Base-by-base conservation (phyloP, 1,140 invertebrate species). In the Drosophila arizonae region DNA sequence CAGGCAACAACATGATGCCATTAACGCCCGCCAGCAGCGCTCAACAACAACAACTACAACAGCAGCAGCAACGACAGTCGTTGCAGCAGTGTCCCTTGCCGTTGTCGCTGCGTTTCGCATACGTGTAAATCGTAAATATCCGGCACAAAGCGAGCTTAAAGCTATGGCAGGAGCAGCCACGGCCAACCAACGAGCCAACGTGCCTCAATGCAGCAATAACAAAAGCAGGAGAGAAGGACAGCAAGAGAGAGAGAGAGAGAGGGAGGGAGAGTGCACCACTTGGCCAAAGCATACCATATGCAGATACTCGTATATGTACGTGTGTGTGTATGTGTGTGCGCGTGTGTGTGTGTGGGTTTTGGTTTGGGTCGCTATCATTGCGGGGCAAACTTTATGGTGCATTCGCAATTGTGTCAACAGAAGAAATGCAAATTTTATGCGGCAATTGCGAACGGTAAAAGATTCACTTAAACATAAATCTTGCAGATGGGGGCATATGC, bases 61-160 rank as follows among this genome's bases (percentile, higher is more conserved):
- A 6, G 6, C 17, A 36, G 13, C 13, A 0, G 28, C 28, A 30
- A 6, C 28, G 6, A 6, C 28, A 4, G n/a, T 36, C 8, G 69
- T 62, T 17, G 28, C 15, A 24, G 56, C 46, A 52, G 26, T 57
- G 33, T 33, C 64, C 52, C 15, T 76, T 76, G 72, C 61, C 51
- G 70, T 68, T 67, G 64, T 64, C 70, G 64, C 72, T 85, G 81
- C 81, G 81, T 65, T 85, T 81, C 81, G 81, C 81, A 85, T 81
- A 86, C 81, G 81, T 85, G 81, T 85, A 86, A 85, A 85, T 85
- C 81, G 81, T 85, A 85, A 85, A 85, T 85, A 86, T 86, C 81
- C 81, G 81, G 63, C 70, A 64, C 57, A 85, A 80, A 85, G 80
- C 81, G 81, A 85, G 68, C 76, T 75, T 69, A 65, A 84, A 60